Evolutionary conservation across 1,140 invertebrate genomes (phyloP).

Genomic region (Acyrthosiphon pisum): DNA sequence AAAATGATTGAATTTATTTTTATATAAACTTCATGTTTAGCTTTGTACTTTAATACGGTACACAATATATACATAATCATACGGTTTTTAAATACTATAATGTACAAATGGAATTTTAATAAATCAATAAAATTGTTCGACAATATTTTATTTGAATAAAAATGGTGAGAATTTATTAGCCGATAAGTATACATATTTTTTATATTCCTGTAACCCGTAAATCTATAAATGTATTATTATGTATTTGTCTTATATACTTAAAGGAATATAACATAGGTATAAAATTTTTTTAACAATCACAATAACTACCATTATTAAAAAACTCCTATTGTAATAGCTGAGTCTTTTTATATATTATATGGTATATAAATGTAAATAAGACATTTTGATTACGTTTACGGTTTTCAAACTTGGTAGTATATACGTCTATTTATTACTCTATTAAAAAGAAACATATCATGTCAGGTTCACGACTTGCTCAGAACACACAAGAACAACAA

Average conservation of each 20-base stretch:
- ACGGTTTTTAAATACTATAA: neutral
- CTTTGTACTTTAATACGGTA: neutral
- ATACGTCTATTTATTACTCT: constrained; percentile 44
- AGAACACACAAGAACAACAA: constrained; percentile 48
- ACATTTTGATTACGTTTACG: constrained; percentile 30
- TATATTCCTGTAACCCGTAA: neutral
- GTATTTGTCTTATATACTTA: neutral
- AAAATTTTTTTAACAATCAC: neutral
- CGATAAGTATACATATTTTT: neutral
- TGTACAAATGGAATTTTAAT: neutral
- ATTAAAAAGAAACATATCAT: constrained; percentile 25
- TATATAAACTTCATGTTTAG: neutral
- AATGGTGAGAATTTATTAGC: too few relatives aligned
- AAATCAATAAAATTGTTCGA: neutral
- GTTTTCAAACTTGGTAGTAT: constrained; percentile 23
- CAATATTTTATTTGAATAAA: neutral
- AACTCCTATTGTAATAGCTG: neutral
- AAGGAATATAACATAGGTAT: neutral
- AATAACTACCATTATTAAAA: constrained; percentile 30
- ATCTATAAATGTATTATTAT: too few relatives aligned
- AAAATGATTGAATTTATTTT: neutral
- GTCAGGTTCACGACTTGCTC: neutral
- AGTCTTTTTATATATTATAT: neutral
- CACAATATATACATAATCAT: neutral
- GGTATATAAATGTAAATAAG: constrained; percentile 4